Evolutionary conservation across 2,797 vertebrate species (phyloP), one percentile per base, ranked within the genome.

Genomic region (Gymnothorax reevesii): DNA sequence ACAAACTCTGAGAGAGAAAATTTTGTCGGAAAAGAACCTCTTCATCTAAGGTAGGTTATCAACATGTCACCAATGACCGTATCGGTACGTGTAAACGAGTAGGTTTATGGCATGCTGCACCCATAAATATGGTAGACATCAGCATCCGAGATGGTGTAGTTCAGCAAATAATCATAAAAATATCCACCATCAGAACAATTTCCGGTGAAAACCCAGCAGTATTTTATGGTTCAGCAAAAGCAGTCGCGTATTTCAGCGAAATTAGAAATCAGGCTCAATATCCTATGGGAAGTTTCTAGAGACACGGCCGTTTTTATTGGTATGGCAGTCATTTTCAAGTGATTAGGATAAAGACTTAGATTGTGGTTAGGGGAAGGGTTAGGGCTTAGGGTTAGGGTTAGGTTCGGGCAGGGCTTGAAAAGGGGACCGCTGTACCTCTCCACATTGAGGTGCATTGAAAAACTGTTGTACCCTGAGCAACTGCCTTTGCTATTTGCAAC

Each of bases 31-130:
- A 62, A 89, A 87, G 79, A 87, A 25, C 52, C 42, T 82, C 77
- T 87, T 86, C 52, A 85, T 87, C 85, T 88, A 87, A 86, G 88
- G 73, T 55, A 85, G 71, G 87, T 87, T 71, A 87, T 91, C 85
- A 90, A 90, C 87, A 87, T 89, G 87, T 82, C 83, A 84, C 71
- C 79, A 66, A 33, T 86, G 89, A 83, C 66, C 87, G 17, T 84
- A 88, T 82, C 57, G 86, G 87, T 80, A 84, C 82, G 80, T 87
- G 62, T 84, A 71, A 54, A 42, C 71, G 66, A 49, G 83, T 87
- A 82, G 33, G 33, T 91, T 87, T 84, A 83, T 90, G 80, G 60
- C 64, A 83, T 87, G 85, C 17, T 86, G 60, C 3, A 82, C 64
- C 69, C 86, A 84, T 90, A 87, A 91, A 83, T 88, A 88, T 89